Base-by-base conservation (phyloP, 2,888 invertebrate genomes). In the Caradrina clavipalpis region DNA sequence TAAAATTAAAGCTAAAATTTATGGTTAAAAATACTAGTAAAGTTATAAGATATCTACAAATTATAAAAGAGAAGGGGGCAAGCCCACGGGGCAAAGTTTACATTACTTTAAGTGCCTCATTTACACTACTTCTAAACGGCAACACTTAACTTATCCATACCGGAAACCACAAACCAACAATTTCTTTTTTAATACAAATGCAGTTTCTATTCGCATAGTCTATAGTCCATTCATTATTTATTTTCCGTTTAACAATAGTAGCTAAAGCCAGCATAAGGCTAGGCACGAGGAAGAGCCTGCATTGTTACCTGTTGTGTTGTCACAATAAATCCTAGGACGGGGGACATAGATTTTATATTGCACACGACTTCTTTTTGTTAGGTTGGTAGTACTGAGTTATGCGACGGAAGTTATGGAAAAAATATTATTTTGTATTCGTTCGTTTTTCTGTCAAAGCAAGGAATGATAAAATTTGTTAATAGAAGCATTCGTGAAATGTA, bases 261-360 rank as follows among this genome's bases (percentile, higher is more conserved):
- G 65, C 26, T 45, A 15, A 7, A 22, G 65, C 42, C 50, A n/a
- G 42, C 49, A 76, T 58, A 72, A 80, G 57, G 42, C 26, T 26
- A 26, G 26, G 50, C 22, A 50, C 42, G 11, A 53, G 76, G 77
- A 71, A 71, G 76, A 67, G 17, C 1, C 71, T 47, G 71, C 78
- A 81, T 84, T 84, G 84, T 86, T 81, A 49, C 67, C 67, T 75
- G 82, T 83, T 61, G 45, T 39, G 39, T 57, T 75, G 81, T 78
- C 81, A 42, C 73, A 68, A 80, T 83, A 82, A 81, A 85, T 82
- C 75, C 73, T 62, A 56, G 35, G 51, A 22, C 60, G 19, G 39
- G 42, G 51, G 67, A 68, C 65, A 72, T 76, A 67, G 65, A 79
- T 83, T 79, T 77, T 62, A 71, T 63, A 72, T 67, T 64, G 72